Percentiles rank a stretch among this genome's conserved stretches.
These are phyloP conservation scores for Parazoanthus darwini DNA, from an alignment of 92 coral and sea anemone genomes.

Conservation along the genomic window DNA sequence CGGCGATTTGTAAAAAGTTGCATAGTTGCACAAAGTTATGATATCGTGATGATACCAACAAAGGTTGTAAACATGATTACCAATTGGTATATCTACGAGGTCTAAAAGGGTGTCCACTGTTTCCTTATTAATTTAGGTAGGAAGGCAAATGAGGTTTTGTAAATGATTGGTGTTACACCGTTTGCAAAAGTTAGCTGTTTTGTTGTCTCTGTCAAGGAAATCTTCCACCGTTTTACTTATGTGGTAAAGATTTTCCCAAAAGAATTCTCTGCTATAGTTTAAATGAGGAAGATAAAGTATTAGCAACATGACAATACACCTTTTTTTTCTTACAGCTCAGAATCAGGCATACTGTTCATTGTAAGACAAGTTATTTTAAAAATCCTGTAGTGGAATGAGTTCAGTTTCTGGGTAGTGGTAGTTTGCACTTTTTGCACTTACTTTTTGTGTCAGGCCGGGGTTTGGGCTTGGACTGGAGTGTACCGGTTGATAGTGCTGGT, in stretches of 20 bases:
- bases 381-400: neutral
- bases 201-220: neutral
- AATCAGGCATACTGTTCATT: neutral
- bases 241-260: neutral
- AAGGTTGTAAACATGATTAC: neutral
- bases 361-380: neutral
- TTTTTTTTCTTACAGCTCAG: neutral
- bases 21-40: neutral
- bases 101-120: neutral
- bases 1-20: too few relatives aligned
- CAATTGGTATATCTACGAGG: neutral
- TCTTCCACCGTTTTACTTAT: neutral
- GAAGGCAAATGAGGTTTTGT: neutral
- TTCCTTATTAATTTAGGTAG: neutral
- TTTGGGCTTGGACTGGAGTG: neutral
- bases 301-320: neutral
- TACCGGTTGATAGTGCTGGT: too few relatives aligned
- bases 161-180: neutral
- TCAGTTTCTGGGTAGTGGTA: neutral
- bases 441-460: too few relatives aligned
- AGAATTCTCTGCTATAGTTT: neutral
- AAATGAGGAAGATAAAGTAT: neutral
- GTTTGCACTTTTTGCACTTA: neutral
- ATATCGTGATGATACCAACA: neutral
- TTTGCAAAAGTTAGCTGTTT: neutral